Base-by-base conservation (phyloP, 2,888 invertebrate genomes). In the Agriopis leucophaearia region DNA sequence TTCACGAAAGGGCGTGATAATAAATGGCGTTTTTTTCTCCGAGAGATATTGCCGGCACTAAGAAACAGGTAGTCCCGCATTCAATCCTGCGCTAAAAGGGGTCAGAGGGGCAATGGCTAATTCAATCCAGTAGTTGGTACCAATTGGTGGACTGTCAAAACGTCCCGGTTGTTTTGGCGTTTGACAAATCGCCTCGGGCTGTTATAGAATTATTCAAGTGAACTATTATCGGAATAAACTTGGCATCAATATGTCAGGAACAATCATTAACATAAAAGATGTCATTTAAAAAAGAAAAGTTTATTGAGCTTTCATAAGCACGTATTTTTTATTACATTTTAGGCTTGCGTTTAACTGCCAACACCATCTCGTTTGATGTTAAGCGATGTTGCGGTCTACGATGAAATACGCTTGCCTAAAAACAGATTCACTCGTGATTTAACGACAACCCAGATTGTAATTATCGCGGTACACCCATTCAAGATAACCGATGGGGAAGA, bases 21-120 rank as follows among this genome's bases (percentile, higher is more conserved):
- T 56, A 64, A 72, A 75, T 75, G 64, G 69, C 60, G 55, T 68
- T 69, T 72, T n/a, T 73, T 73, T 67, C 72, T 59, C 56, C 36
- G 50, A 64, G 70, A 75, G 55, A 65, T 73, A 75, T 72, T 50
- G 66, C 65, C 61, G 65, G 66, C 66, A 73, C 72, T 75, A 71
- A 73, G 73, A 71, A 72, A 72, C 71, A 72, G 75, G 72, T 75
- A 70, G 57, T 9, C 63, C 66, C 56, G 62, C 52, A 47, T 59
- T 66, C 64, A 61, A 73, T 62, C 64, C 64, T 59, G 18, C 45
- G 27, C 61, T 67, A 55, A 71, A 66, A 71, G 68, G 71, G 72
- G 72, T 63, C 66, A 63, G 48, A 27, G 54, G 51, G 59, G 48
- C 63, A 64, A 61, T 64, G 58, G 66, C 68, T 73, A 71, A 72